Conservation (phyloP, 1,140 invertebrate species). For the Zaprionus capensis region DNA sequence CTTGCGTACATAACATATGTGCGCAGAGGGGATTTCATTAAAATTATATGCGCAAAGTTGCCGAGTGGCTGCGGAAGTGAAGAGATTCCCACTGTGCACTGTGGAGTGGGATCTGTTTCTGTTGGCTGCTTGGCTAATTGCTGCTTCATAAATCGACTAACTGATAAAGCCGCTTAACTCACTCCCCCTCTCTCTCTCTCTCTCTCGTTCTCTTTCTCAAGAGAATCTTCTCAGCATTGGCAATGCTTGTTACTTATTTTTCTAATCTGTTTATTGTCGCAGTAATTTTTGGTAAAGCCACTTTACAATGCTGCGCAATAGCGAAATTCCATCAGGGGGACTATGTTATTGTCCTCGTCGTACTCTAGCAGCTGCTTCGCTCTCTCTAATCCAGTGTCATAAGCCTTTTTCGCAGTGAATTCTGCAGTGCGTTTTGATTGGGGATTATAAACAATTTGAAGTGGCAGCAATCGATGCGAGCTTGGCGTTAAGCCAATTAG, state of each 20-base stretch:
- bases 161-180: slow-evolving; percentile 14
- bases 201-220: background rate
- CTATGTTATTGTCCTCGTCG: background rate
- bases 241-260: background rate
- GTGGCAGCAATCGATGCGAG: slow-evolving; percentile 26
- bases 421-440: slow-evolving; percentile 28
- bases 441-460: slow-evolving; percentile 10
- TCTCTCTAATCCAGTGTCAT: background rate
- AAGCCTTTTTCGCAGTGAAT: background rate
- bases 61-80: slow-evolving; percentile 1
- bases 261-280: slow-evolving; percentile 41
- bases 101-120: background rate
- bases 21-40: slow-evolving; percentile 29
- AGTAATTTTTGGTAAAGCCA: slow-evolving; percentile 58
- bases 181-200: background rate
- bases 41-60: slow-evolving; percentile 48
- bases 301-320: slow-evolving; percentile 55
- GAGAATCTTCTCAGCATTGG: background rate
- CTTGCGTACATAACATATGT: slow-evolving; percentile 29
- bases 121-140: slow-evolving; percentile 32
- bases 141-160: slow-evolving; percentile 5
- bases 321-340: background rate
- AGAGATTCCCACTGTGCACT: background rate
- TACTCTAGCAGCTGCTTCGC: background rate
- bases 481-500: slow-evolving; percentile 40